A percentile compares a stretch with the other conserved stretches of the same genome.
Evolutionary conservation across 2,797 vertebrate genomes (phyloP).

Genomic region (Spatula versicolor): DNA sequence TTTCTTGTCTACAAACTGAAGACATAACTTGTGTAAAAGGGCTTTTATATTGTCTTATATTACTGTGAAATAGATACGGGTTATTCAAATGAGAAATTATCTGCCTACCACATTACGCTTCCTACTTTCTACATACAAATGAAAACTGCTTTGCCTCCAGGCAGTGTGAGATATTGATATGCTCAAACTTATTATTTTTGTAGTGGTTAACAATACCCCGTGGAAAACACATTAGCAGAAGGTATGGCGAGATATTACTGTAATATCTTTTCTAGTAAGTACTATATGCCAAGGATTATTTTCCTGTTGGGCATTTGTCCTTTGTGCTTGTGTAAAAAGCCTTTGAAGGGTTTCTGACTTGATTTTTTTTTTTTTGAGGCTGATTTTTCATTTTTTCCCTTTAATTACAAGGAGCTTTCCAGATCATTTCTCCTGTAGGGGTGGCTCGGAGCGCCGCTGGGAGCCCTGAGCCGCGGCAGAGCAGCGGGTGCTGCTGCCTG

Average conservation of each 20-base stretch:
- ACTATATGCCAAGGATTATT: not conserved
- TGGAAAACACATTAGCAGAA: not conserved
- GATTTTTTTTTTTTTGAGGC: not conserved
- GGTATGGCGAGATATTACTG: not conserved
- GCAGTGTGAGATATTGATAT: not conserved
- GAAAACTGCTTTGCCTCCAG: not conserved
- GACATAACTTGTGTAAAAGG: not conserved
- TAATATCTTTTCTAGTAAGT: constrained; percentile 18
- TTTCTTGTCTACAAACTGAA: constrained; percentile 24
- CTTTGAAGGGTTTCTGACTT: not conserved
- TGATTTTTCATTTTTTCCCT: not conserved
- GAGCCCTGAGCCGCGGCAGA: accelerated
- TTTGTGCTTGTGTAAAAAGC: not conserved
- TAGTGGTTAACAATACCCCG: not conserved
- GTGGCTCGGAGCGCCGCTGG: accelerated
- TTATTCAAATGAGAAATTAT: constrained; percentile 59
- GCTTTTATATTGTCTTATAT: constrained; percentile 2
- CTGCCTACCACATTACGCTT: not conserved
- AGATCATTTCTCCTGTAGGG: not conserved
- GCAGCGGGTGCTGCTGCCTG: accelerated
- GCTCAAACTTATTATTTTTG: not conserved
- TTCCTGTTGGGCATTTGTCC: not conserved
- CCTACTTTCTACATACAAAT: not conserved
- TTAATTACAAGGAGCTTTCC: not conserved
- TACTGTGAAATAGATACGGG: not conserved